Evolutionary conservation across 1,140 invertebrate genomes (phyloP).

Genomic region (Nylanderia fulva): DNA sequence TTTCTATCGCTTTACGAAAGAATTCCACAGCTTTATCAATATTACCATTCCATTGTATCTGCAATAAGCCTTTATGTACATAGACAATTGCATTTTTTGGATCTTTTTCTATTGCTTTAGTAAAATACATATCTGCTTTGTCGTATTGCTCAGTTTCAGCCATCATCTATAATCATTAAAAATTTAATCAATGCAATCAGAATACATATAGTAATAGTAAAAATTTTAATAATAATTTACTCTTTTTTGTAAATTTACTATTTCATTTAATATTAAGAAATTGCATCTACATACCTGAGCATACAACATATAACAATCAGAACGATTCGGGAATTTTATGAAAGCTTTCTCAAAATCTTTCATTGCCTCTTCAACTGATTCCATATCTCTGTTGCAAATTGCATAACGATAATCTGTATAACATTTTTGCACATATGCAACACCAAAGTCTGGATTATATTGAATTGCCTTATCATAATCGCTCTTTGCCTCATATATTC

Average conservation of each 20-base stretch:
- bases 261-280: constrained; percentile 21
- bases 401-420: constrained; percentile 93
- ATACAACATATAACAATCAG: constrained; percentile 94
- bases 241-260: background rate
- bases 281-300: constrained; percentile 88
- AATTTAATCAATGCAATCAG: background rate
- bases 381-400: constrained; percentile 85
- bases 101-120: constrained; percentile 93
- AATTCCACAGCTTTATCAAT: constrained; percentile 92
- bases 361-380: constrained; percentile 88
- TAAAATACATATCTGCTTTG: constrained; percentile 93
- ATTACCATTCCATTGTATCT: constrained; percentile 93
- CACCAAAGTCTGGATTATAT: constrained; percentile 93
- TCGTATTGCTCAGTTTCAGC: constrained; percentile 91
- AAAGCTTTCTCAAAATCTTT: constrained; percentile 91
- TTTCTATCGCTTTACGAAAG: constrained; percentile 93
- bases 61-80: constrained; percentile 94
- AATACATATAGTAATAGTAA: background rate
- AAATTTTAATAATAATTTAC: constrained; percentile 6
- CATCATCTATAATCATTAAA: constrained; percentile 47
- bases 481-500: constrained; percentile 91
- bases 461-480: constrained; percentile 94
- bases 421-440: constrained; percentile 95
- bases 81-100: constrained; percentile 94
- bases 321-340: constrained; percentile 92